phyloP scores from a whole-genome alignment of 37 sponge, comb jelly and placozoan genomes.

The Haliclona indistincta region DNA sequence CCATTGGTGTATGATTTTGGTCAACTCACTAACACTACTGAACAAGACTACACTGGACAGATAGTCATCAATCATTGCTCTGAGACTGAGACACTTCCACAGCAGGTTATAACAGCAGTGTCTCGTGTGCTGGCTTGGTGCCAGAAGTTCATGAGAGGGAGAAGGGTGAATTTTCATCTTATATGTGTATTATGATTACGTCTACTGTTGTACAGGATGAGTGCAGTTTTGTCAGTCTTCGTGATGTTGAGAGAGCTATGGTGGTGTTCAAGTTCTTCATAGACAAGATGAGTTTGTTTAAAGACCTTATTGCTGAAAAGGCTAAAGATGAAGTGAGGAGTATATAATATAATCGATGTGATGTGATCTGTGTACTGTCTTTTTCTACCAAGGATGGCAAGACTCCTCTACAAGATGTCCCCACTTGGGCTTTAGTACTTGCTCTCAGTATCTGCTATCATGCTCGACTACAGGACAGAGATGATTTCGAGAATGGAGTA shows the following conservation, averaged over 20 bases:
- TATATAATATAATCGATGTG: too few species aligned
- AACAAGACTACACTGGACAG: slow-evolving; percentile 46
- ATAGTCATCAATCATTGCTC: slow-evolving; percentile 67
- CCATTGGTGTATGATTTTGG: slow-evolving; percentile 93
- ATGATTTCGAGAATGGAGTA: slow-evolving; percentile 52
- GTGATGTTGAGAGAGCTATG: slow-evolving; percentile 87
- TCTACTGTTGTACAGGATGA: slow-evolving; percentile 60
- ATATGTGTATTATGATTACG: neutral
- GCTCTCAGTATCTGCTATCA: slow-evolving; percentile 84
- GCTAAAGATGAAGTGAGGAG: slow-evolving; percentile 5
- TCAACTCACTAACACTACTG: slow-evolving; percentile 48
- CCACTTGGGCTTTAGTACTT: slow-evolving; percentile 51
- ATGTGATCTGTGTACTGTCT: too few species aligned
- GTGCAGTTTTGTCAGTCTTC: slow-evolving; percentile 88
- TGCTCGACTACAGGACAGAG: slow-evolving; percentile 68
- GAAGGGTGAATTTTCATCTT: slow-evolving; percentile 28
- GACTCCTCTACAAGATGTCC: slow-evolving; percentile 6
- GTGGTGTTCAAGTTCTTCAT: slow-evolving; percentile 75
- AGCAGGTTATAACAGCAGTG: slow-evolving; percentile 18
- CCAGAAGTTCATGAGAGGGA: slow-evolving; percentile 71
- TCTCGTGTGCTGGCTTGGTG: slow-evolving; percentile 56
- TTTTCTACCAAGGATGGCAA: too few species aligned
- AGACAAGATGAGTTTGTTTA: slow-evolving; percentile 24
- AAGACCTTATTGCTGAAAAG: neutral
- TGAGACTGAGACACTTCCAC: neutral